phyloP scores from a whole-genome alignment of 2,797 vertebrate species.

The Urocyon cinereoargenteus region DNA sequence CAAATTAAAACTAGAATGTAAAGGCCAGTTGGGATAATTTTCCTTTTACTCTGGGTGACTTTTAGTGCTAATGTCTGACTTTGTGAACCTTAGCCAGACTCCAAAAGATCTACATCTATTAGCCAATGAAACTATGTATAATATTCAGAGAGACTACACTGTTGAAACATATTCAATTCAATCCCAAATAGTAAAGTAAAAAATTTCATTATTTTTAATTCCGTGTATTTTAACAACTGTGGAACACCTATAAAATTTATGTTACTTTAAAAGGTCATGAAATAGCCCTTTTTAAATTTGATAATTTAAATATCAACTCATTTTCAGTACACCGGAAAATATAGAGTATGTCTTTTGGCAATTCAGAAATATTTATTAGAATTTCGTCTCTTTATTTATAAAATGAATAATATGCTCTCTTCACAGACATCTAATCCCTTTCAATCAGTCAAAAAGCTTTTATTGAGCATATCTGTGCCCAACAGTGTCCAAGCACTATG shows the following conservation, averaged over 20 bases:
- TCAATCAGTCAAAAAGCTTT: slow-evolving; percentile 20
- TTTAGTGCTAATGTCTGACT: slow-evolving; percentile 29
- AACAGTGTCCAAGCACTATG: neutral
- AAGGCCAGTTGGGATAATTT: slow-evolving; percentile 35
- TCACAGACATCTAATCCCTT: neutral
- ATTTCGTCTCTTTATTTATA: neutral
- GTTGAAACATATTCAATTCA: neutral
- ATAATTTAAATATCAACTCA: slow-evolving; percentile 40
- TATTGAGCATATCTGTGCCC: neutral
- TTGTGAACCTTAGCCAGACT: slow-evolving; percentile 40
- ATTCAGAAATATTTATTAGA: neutral
- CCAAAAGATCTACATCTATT: slow-evolving; percentile 14
- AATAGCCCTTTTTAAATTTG: slow-evolving; percentile 21
- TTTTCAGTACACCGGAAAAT: slow-evolving; percentile 39
- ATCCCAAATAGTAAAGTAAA: slow-evolving; percentile 14
- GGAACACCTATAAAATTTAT: slow-evolving; percentile 4
- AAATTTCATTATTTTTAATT: slow-evolving; percentile 46
- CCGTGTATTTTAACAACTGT: slow-evolving; percentile 28
- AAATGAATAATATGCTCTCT: neutral
- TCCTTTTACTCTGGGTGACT: neutral
- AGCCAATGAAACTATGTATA: slow-evolving; percentile 47
- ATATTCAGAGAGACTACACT: neutral
- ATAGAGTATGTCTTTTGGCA: neutral
- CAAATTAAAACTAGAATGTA: slow-evolving; percentile 59
- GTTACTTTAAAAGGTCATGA: neutral